Conservation (phyloP, 2,797 vertebrate genomes). For the Otus scops region DNA sequence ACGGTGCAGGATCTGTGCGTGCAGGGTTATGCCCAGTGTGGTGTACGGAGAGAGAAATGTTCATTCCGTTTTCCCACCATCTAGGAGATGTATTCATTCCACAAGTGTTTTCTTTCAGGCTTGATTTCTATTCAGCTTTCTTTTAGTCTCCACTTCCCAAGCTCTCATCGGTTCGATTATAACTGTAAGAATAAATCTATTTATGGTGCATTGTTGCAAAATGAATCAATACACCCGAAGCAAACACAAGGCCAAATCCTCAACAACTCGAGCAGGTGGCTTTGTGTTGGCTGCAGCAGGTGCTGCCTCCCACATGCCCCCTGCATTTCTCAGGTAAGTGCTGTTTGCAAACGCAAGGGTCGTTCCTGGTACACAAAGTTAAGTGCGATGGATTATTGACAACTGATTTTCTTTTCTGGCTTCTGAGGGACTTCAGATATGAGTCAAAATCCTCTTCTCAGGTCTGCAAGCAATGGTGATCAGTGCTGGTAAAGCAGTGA, state of each 20-base stretch:
- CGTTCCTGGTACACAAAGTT: neutral
- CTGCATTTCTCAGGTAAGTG: neutral
- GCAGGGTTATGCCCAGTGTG: neutral
- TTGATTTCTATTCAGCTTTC: neutral
- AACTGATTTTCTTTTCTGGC: neutral
- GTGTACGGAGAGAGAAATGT: neutral
- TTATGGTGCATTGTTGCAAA: neutral
- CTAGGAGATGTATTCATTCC: neutral
- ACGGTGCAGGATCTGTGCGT: neutral
- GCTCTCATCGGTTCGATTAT: neutral
- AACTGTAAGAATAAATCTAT: constrained; percentile 14
- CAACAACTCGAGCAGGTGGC: neutral
- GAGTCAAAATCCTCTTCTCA: neutral
- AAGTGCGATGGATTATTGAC: neutral
- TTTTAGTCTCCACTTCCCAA: neutral
- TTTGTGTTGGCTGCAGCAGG: neutral
- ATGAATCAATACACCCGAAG: constrained; percentile 21
- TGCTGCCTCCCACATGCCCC: neutral
- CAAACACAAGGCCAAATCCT: neutral
- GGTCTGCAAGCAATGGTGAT: neutral
- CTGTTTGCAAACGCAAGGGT: neutral
- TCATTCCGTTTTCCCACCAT: neutral
- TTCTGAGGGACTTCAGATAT: neutral
- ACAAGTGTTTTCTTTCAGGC: neutral
- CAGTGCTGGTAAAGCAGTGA: neutral